Evolutionary conservation across 2,113 vertebrate genomes (phyloP), one percentile per base, ranked within the genome.

Genomic region (Aptenodytes patagonicus): DNA sequence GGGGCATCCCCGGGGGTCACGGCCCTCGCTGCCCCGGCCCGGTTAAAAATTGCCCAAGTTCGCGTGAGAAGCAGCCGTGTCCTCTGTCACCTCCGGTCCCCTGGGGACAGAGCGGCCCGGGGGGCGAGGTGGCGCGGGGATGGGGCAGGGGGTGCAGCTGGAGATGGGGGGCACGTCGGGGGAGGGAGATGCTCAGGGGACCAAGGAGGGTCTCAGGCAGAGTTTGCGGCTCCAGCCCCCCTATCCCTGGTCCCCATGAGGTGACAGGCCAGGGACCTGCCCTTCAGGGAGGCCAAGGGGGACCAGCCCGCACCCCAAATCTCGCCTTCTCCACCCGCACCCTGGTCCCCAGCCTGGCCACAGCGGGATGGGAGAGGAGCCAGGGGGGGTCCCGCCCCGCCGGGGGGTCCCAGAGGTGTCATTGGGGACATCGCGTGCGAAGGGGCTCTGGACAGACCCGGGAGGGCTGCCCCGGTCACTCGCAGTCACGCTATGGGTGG

Each of bases 401-500:
- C 9, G 54, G 12, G 22, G 78, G 17, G 58, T 90, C 90, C 26
- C 83, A 18, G 71, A 8, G 40, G 64, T 87, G 77, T 25, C 76
- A 11, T 2, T 80, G 68, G 84, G 90, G 96, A 89, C 94, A 96
- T 96, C 60, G 96, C 96, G 94, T 96, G 96, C 85, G 78, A 96
- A 95, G 55, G 91, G 85, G 73, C 88, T 84, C 85, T 10, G 93
- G 88, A 34, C 84, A 17, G 89, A 69, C 73, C 86, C 60, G 91
- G 73, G 94, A 94, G 77, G 86, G 66, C 73, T 8, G 89, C 60
- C 80, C 81, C n/a, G 83, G 93, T 88, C 94, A 79, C 87, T 86
- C 31, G 9, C 57, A 89, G 96, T 96, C 96, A 95, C 96, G 96
- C 94, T 93, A 95, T 18, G 80, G 71, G 92, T 57, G 92, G 66